Conservation (phyloP, 2,113 vertebrate genomes). For the Xenotilapia flavipinnis region DNA sequence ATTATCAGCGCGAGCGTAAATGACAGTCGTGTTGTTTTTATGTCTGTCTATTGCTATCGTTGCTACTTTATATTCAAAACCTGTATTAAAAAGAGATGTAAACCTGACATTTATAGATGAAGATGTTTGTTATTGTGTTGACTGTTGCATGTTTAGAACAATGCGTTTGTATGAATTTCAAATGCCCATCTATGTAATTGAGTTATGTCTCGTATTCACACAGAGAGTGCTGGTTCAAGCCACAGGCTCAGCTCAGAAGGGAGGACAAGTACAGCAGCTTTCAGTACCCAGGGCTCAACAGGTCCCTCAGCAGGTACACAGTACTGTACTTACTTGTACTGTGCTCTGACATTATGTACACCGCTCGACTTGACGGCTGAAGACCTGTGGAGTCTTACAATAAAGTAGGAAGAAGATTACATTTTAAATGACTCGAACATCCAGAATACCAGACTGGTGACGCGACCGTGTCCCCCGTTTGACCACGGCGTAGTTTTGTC, state of each 20-base stretch:
- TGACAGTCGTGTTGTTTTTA: not conserved
- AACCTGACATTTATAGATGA: not conserved
- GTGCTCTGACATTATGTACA: slow-evolving; percentile 46
- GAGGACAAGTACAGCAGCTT: slow-evolving; percentile 83
- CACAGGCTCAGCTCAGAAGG: slow-evolving; percentile 86
- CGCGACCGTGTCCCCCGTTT: not conserved
- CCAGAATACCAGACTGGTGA: not conserved
- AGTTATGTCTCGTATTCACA: slow-evolving; percentile 64
- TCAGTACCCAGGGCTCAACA: slow-evolving; percentile 86
- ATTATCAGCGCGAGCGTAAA: not conserved
- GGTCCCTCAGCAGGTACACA: slow-evolving; percentile 90
- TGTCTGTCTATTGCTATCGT: not conserved
- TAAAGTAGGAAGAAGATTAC: not conserved
- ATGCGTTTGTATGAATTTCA: slow-evolving; percentile 24
- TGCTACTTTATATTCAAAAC: not conserved
- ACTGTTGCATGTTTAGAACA: not conserved
- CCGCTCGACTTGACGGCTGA: not conserved
- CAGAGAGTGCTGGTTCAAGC: slow-evolving; percentile 94
- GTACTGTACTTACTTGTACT: slow-evolving; percentile 50
- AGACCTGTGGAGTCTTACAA: not conserved
- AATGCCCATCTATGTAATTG: slow-evolving; percentile 47
- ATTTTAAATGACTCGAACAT: not conserved
- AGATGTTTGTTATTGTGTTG: not conserved
- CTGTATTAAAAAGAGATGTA: not conserved
- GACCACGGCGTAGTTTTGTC: not conserved